Base-by-base conservation (phyloP, 2,888 invertebrate species). In the Synergus japonicus region DNA sequence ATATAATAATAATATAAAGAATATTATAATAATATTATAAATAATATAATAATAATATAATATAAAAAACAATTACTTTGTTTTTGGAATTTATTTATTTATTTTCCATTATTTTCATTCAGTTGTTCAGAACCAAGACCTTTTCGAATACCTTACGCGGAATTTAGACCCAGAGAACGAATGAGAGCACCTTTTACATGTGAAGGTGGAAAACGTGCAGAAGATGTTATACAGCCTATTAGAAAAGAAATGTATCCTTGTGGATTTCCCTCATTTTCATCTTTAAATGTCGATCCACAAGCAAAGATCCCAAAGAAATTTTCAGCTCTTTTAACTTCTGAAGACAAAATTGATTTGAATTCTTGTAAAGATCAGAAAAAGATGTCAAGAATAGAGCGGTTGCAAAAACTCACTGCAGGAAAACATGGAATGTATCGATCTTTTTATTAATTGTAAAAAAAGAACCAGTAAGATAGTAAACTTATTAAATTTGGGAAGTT, bases 111-210 rank as follows among this genome's bases (percentile, higher is more conserved):
- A 18, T 66, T 18, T 10, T 10, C 58, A 58, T 54, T 13, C 22
- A 85, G 83, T 13, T 86, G 84, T 76, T 80, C 79, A 1, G 66
- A 63, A 0, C 78, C 80, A 13, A 78, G 80, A 76, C 44, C 82
- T 4, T 77, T 79, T 54, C 64, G 67, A 60, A 29, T 83, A 4
- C 87, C 86, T 0, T 87, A 82, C 78, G 82, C 82, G 10, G 87
- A 88, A 65, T 66, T 87, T 49, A 81, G 83, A 8, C 87, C 87
- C 7, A 43, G 44, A 3, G 64, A 78, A 9, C 83, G 58, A 10
- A 67, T 4, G 0, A 82, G 73, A 46, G 79, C 77, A n/a, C 73
- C 66, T 3, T 86, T 84, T 65, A 77, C 78, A 8, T 86, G 86
- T 78, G 77, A 76, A 54, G 1, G 63, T 2, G 86, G 86, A 12